These are phyloP conservation scores for Colistium nudipinnis DNA, from an alignment of 2,113 vertebrate genomes.

Conservation along the genomic window DNA sequence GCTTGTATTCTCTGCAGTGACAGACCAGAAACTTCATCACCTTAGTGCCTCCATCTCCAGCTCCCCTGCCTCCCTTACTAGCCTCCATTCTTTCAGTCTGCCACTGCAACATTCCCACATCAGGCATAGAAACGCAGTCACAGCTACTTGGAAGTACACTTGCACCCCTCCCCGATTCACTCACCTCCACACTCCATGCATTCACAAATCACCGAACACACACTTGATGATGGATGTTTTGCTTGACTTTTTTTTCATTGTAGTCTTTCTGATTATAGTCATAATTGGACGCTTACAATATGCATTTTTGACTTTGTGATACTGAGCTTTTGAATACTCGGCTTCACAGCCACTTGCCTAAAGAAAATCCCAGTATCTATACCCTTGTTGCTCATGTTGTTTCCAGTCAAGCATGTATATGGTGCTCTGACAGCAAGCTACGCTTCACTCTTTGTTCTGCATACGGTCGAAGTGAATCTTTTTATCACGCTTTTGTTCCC, in stretches of 20 bases:
- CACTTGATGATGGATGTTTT: conserved; percentile 66
- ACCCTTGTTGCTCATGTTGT: not conserved
- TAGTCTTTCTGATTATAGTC: conserved; percentile 18
- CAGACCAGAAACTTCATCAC: conserved; percentile 33
- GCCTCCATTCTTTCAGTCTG: conserved; percentile 18
- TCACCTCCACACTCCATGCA: conserved; percentile 32
- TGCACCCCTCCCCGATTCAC: not conserved
- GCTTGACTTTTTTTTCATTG: conserved; percentile 13
- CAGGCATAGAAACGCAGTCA: conserved; percentile 38
- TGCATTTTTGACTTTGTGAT: no score
- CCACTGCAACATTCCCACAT: conserved; percentile 32
- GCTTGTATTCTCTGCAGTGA: conserved; percentile 4
- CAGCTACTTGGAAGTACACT: conserved; percentile 48
- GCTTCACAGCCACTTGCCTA: not conserved
- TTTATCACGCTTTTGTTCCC: conserved; percentile 77
- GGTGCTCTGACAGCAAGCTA: no score
- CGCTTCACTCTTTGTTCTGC: not conserved
- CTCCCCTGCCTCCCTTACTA: not conserved
- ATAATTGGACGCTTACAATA: conserved; percentile 17
- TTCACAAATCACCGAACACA: conserved; percentile 51
- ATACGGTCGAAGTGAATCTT: conserved; percentile 11
- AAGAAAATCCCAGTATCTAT: not conserved
- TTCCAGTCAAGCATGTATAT: not conserved
- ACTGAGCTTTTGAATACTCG: no score
- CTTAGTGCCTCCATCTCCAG: conserved; percentile 34